A percentile compares a stretch with the other conserved stretches of the same genome.
phyloP scores from a whole-genome alignment of 2,113 vertebrate genomes.

The Copsychus sechellarum region DNA sequence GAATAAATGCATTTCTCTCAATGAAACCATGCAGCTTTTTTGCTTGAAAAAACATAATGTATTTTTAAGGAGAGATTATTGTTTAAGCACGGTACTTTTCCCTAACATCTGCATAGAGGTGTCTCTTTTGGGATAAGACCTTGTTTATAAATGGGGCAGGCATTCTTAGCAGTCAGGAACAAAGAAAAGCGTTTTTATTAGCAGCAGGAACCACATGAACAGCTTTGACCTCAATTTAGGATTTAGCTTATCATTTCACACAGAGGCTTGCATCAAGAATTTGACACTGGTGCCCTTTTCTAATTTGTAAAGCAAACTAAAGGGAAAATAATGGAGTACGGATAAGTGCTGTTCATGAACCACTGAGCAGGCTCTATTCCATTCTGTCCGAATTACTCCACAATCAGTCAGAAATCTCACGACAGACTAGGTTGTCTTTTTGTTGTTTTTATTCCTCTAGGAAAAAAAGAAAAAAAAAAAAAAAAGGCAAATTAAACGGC shows the following conservation, averaged over 20 bases:
- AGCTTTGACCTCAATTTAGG: slow-evolving; percentile 70
- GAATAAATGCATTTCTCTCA: background rate
- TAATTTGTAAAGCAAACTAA: slow-evolving; percentile 76
- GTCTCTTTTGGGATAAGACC: slow-evolving; percentile 30
- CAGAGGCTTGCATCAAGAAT: slow-evolving; percentile 67
- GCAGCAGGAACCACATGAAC: slow-evolving; percentile 66
- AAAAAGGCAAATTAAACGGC: background rate
- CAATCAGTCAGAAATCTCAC: slow-evolving; percentile 68
- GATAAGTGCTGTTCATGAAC: slow-evolving; percentile 71
- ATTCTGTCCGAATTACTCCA: slow-evolving; percentile 66
- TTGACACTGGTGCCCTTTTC: slow-evolving; percentile 70
- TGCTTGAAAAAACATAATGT: background rate
- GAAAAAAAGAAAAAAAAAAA: background rate
- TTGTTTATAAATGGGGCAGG: slow-evolving; percentile 56
- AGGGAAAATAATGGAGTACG: slow-evolving; percentile 61
- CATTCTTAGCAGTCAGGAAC: slow-evolving; percentile 60
- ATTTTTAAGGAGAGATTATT: background rate
- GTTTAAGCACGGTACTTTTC: background rate
- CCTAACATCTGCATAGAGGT: background rate
- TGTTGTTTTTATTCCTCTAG: slow-evolving; percentile 60
- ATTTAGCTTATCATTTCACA: slow-evolving; percentile 72
- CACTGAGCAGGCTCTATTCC: slow-evolving; percentile 68
- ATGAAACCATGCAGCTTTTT: background rate
- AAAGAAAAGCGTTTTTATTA: slow-evolving; percentile 65
- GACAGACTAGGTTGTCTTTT: slow-evolving; percentile 62